Conservation (phyloP, 2,113 vertebrate genomes). For the Diadophis punctatus region DNA sequence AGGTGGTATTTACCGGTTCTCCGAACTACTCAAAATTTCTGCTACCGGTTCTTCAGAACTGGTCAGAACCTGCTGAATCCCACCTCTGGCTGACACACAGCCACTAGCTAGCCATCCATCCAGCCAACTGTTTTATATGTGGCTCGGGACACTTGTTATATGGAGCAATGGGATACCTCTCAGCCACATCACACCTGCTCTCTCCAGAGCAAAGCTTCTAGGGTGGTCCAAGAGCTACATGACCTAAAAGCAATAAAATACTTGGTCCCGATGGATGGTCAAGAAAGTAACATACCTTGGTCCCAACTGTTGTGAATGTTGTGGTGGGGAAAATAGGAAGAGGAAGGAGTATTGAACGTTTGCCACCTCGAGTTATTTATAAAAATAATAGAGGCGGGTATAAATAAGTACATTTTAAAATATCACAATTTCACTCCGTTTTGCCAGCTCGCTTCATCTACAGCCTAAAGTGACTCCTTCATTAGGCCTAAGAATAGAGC, state of each 20-base stretch:
- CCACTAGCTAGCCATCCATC: background rate
- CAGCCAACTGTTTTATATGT: background rate
- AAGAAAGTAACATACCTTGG: background rate
- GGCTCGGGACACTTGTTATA: background rate
- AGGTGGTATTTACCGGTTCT: too few species aligned
- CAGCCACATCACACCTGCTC: background rate
- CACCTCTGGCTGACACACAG: too few species aligned
- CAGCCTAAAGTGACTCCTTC: background rate
- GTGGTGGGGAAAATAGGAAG: background rate
- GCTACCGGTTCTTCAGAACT: too few species aligned
- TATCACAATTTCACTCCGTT: background rate
- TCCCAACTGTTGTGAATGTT: background rate
- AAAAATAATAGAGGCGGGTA: background rate
- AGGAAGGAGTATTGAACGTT: background rate
- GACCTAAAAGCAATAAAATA: background rate
- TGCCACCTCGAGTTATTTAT: background rate
- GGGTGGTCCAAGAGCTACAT: background rate
- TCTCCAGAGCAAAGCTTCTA: background rate
- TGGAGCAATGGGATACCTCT: background rate
- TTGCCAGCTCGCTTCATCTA: background rate
- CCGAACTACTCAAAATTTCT: too few species aligned
- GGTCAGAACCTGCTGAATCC: too few species aligned
- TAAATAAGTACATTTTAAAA: background rate
- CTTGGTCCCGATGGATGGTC: background rate
- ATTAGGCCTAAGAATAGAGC: background rate